Evolutionary conservation across 2,797 vertebrate genomes (phyloP).

Genomic region (Sebastes aleutianus): DNA sequence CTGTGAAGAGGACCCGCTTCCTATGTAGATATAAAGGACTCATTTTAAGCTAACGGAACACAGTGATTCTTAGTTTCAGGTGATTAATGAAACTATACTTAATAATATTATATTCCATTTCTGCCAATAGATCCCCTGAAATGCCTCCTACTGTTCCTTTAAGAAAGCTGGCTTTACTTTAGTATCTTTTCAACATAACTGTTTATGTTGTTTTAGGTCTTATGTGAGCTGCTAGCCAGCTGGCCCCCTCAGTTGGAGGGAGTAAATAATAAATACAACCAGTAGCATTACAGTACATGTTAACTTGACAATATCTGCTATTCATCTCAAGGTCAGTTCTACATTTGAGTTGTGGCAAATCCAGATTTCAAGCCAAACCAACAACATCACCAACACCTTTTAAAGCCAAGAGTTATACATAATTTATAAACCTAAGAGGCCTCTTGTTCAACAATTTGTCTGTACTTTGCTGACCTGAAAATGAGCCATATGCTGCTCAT

Average conservation of each 20-base stretch:
- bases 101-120: neutral
- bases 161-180: neutral
- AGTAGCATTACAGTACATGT: neutral
- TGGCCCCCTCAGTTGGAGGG: neutral
- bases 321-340: neutral
- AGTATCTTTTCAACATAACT: neutral
- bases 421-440: neutral
- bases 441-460: neutral
- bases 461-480: neutral
- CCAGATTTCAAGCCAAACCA: neutral
- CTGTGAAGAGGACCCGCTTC: too few relatives aligned
- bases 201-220: neutral
- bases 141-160: accelerated
- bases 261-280: neutral
- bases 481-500: neutral
- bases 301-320: neutral
- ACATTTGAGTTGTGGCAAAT: neutral
- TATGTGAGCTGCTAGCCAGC: neutral
- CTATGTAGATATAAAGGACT: accelerated
- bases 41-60: too few relatives aligned
- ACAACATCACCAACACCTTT: neutral
- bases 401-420: neutral
- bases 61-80: too few relatives aligned
- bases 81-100: accelerated
- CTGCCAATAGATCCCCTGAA: neutral